Base-by-base conservation (phyloP, 2,797 vertebrate genomes). In the Discoglossus pictus region DNA sequence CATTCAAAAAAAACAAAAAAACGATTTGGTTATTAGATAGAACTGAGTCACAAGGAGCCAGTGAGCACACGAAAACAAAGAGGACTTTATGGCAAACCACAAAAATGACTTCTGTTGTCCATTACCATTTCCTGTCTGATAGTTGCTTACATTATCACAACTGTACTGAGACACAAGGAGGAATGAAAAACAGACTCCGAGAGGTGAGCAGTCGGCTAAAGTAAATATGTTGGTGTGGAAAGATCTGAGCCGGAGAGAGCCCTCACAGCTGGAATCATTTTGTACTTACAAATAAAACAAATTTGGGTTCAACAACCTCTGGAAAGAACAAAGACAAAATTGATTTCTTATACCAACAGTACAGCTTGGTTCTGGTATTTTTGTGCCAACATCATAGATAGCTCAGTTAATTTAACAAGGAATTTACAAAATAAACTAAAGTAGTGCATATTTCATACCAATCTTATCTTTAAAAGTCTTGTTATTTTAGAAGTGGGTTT, bases 131-230 rank as follows among this genome's bases (percentile, higher is more conserved):
- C 68, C 60, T 68, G 72, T 73, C 55, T n/a, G 61, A n/a, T 13
- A 73, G 6, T 16, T 67, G 20, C 43, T 67, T 50, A 73, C 34
- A 65, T 51, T 17, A 77, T 63, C 51, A 44, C 43, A 36, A 35
- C 0, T 1, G 47, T 46, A 74, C 76, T 74, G 71, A 74, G 70
- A 67, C 53, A 59, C 15, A 27, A 20, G 59, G 53, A 60, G 73
- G 68, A 53, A 76, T 56, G 40, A 65, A 65, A 65, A 73, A 65
- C 8, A 69, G 61, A 25, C 31, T 55, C 7, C 10, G 38, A 65
- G 74, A 60, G 27, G 8, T 53, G 46, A 74, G 65, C 47, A 60
- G 42, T 9, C 39, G 15, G 58, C 66, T 70, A 43, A 59, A 64
- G 36, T 77, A 78, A 76, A 74, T 1, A 53, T 10, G 35, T 35